phyloP scores from a whole-genome alignment of 1,140 invertebrate species.

The Brachionus rubens region DNA sequence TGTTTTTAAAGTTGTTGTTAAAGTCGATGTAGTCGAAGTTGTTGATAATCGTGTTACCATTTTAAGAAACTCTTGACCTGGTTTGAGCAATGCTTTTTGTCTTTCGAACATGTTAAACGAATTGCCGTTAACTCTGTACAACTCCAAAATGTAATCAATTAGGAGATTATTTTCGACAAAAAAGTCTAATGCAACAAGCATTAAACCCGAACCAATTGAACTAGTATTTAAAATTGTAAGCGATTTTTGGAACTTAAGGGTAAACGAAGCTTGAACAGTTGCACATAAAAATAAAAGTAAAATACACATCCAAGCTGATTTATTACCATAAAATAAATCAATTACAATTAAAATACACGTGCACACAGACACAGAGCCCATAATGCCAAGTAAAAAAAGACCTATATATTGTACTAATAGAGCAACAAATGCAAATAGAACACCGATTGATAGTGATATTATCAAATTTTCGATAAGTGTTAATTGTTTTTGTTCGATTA shows the following conservation, averaged over 20 bases:
- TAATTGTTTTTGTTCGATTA: slow-evolving; percentile 39
- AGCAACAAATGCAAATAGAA: slow-evolving; percentile 35
- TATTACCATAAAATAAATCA: slow-evolving; percentile 40
- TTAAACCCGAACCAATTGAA: slow-evolving; percentile 10
- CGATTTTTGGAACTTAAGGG: slow-evolving; percentile 22
- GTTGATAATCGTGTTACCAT: not conserved
- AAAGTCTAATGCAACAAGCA: slow-evolving; percentile 28
- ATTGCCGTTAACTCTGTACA: slow-evolving; percentile 37
- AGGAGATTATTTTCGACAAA: slow-evolving; percentile 44
- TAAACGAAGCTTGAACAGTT: not conserved
- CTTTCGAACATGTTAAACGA: slow-evolving; percentile 33
- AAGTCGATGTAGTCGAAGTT: not conserved
- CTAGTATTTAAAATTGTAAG: slow-evolving; percentile 29
- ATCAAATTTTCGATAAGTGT: slow-evolving; percentile 40
- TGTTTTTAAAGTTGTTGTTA: not conserved
- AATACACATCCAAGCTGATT: slow-evolving; percentile 43
- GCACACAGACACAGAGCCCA: not conserved
- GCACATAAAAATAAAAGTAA: slow-evolving; percentile 22
- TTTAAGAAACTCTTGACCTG: slow-evolving; percentile 7
- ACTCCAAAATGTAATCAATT: slow-evolving; percentile 35
- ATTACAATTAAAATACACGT: slow-evolving; percentile 33
- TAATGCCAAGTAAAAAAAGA: slow-evolving; percentile 29
- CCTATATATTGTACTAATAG: slow-evolving; percentile 38
- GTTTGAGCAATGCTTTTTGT: slow-evolving; percentile 34
- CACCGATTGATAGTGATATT: slow-evolving; percentile 43